These are phyloP conservation scores for Synergus laeviventris DNA, from an alignment of 2,888 invertebrate species.

Conservation along the genomic window DNA sequence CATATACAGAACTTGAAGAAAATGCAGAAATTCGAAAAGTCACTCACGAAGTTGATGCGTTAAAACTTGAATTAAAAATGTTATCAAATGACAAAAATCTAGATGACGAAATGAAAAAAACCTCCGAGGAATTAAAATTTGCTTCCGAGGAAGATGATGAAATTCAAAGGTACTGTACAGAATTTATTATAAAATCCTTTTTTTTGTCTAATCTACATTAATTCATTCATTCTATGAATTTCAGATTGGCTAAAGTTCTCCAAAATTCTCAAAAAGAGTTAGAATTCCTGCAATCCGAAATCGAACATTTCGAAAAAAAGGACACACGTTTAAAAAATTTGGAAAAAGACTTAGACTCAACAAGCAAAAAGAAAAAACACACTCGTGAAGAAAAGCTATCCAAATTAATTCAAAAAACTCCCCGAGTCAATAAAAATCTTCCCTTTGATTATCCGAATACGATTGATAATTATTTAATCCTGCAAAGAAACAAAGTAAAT, in stretches of 20 bases:
- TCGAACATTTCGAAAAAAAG: conserved; percentile 42
- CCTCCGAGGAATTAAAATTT: conserved; percentile 45
- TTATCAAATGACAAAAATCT: conserved; percentile 38
- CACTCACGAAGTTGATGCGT: conserved; percentile 45
- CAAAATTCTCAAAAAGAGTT: conserved; percentile 41
- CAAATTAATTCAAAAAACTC: not conserved
- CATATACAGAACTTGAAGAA: conserved; percentile 37
- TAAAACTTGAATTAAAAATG: conserved; percentile 46
- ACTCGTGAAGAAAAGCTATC: not conserved
- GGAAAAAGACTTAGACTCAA: not conserved
- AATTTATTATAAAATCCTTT: no score
- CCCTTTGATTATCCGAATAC: not conserved
- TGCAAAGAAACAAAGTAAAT: not conserved
- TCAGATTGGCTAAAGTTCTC: conserved; percentile 49
- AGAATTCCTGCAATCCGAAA: conserved; percentile 43
- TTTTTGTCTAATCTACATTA: conserved; percentile 1
- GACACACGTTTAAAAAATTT: conserved; percentile 57
- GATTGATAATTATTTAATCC: conserved; percentile 21
- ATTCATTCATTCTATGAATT: conserved; percentile 23
- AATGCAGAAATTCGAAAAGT: conserved; percentile 47
- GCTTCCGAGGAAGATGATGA: conserved; percentile 51
- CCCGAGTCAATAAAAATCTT: not conserved
- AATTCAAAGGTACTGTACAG: conserved; percentile 53
- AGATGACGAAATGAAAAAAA: conserved; percentile 42
- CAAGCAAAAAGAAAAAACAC: not conserved